Evolutionary conservation across 2,888 invertebrate genomes (phyloP), one percentile per base, ranked within the genome.

Genomic region (Kuschelorhynchus macadamiae): DNA sequence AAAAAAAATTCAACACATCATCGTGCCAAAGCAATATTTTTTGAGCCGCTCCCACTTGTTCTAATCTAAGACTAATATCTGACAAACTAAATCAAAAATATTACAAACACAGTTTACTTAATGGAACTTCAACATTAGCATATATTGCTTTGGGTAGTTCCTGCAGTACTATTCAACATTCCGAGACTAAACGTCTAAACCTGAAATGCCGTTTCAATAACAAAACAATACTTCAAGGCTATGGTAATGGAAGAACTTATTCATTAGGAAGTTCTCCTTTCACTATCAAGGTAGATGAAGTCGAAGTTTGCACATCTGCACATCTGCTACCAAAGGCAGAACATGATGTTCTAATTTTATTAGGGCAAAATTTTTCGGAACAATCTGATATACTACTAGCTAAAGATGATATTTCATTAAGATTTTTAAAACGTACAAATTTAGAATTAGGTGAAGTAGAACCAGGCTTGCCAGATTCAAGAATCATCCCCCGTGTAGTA

Each of bases 361-460:
- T 74, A 14, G 74, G 72, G 21, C 49, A 67, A 41, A 66, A 55
- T 20, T 71, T 74, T 25, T 70, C 73, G 0, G 71, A 74, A 59
- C 20, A 62, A 11, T 53, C 71, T 8, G 49, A 61, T 49, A 47
- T 74, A 30, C 14, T 61, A 17, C 30, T 71, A 7, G 18, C 70
- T 9, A 74, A 73, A 62, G 67, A 73, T 53, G 47, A 68, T 47
- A 21, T 50, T 20, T 39, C 55, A 47, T 61, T 70, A 41, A 70
- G 21, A 32, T 68, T 68, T 46, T 50, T 32, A 5, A 44, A 17
- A 9, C 17, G 39, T 1, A 32, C 32, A 18, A 17, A 1, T 16
- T 4, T 20, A 47, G 44, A 59, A 11, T 21, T 44, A 56, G 9
- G 5, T 25, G 12, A 25, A 30, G 39, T 61, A 39, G 42, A 52